These are phyloP conservation scores for Corynorhinus townsendii DNA, from an alignment of 2,113 vertebrate genomes.

Conservation along the genomic window DNA sequence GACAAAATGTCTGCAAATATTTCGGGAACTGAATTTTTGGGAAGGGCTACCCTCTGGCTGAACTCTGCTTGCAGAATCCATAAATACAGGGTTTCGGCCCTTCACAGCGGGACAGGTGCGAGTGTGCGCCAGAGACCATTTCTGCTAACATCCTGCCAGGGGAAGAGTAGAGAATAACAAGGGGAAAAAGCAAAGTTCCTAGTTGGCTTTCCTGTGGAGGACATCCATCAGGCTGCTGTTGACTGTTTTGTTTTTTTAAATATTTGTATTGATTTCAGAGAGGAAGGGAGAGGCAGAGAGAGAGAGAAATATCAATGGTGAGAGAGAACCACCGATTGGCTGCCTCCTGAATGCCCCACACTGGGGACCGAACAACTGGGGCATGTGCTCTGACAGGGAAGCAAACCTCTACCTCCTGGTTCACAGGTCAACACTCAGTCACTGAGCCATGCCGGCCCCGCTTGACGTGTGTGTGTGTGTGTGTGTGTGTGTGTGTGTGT, in stretches of 20 bases:
- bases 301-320: no score
- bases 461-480: no score
- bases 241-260: neutral
- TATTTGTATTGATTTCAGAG: neutral
- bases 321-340: no score
- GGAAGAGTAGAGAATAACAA: neutral
- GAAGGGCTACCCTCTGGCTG: conserved; percentile 55
- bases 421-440: no score
- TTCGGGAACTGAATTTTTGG: conserved; percentile 37
- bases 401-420: no score
- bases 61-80: conserved; percentile 48
- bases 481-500: no score
- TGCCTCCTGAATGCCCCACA: no score
- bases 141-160: neutral
- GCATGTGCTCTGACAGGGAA: no score
- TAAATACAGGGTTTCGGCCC: neutral
- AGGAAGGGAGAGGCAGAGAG: no score
- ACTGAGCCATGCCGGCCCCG: no score
- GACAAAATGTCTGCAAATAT: conserved; percentile 46
- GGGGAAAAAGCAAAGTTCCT: neutral
- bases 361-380: no score
- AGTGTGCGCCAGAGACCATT: neutral
- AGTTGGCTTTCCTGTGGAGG: neutral
- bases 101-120: neutral
- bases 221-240: neutral